Percentiles rank a stretch among this genome's conserved stretches.
Evolutionary conservation across 2,797 vertebrate species (phyloP).

Genomic region (Muraenolepis orangiensis): DNA sequence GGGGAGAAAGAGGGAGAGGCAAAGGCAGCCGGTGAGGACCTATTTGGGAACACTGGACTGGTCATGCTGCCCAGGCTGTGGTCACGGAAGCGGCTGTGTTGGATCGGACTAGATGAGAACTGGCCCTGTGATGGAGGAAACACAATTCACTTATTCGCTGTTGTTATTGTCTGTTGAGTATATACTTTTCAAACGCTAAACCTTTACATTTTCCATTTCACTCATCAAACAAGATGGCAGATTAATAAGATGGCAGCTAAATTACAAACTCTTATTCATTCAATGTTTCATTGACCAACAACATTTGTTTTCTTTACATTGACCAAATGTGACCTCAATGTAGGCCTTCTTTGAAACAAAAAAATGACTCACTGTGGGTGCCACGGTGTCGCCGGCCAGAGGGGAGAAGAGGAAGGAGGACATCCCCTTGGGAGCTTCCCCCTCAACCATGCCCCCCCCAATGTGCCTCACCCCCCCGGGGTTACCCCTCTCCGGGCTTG

Average conservation of each 20-base stretch:
- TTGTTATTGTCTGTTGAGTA: neutral
- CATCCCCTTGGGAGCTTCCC: slow-evolving; percentile 43
- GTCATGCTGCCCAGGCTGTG: slow-evolving; percentile 86
- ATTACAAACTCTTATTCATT: too few species aligned
- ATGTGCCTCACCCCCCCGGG: slow-evolving; percentile 28
- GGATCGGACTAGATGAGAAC: slow-evolving; percentile 96
- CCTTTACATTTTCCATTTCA: neutral
- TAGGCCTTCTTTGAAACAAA: neutral
- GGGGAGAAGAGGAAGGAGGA: slow-evolving; percentile 79
- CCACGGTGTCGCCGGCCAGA: slow-evolving; percentile 68
- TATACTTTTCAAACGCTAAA: neutral
- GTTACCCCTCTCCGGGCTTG: slow-evolving; percentile 75
- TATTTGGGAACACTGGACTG: slow-evolving; percentile 80
- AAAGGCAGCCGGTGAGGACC: slow-evolving; percentile 69
- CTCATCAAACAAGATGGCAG: too few species aligned
- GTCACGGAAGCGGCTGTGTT: slow-evolving; percentile 76
- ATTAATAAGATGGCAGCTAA: too few species aligned
- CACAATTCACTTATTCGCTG: neutral
- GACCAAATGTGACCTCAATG: neutral
- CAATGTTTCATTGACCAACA: too few species aligned
- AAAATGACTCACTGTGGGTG: slow-evolving; percentile 74
- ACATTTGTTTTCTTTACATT: neutral
- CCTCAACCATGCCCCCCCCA: slow-evolving; percentile 13
- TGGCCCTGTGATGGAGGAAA: slow-evolving; percentile 76
- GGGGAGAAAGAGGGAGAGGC: slow-evolving; percentile 87